Evolutionary conservation across 2,888 invertebrate genomes (phyloP).

Genomic region (Meghimatium bilineatum): DNA sequence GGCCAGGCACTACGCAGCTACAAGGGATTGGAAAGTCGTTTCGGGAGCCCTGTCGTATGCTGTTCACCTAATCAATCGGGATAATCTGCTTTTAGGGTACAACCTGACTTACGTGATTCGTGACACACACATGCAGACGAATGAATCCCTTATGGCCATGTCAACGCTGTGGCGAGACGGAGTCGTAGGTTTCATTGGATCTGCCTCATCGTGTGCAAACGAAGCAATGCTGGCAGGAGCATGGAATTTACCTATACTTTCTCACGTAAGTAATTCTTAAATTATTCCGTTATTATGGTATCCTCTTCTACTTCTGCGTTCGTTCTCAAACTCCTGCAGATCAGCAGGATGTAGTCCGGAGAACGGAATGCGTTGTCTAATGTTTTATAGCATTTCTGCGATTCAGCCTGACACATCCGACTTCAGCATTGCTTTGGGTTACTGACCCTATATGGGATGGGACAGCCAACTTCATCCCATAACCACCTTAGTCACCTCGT

Average conservation of each 20-base stretch:
- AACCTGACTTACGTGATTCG: conserved; percentile 88
- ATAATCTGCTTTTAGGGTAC: conserved; percentile 81
- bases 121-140: conserved; percentile 93
- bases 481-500: too few species aligned
- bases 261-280: conserved; percentile 88
- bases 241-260: conserved; percentile 96
- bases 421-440: too few species aligned
- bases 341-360: too few species aligned
- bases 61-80: conserved; percentile 84
- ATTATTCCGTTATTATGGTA: too few species aligned
- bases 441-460: too few species aligned
- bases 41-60: conserved; percentile 92
- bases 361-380: too few species aligned
- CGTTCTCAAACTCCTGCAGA: too few species aligned
- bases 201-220: conserved; percentile 91
- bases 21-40: conserved; percentile 78
- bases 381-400: too few species aligned
- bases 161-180: conserved; percentile 88
- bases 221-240: conserved; percentile 95
- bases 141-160: conserved; percentile 89
- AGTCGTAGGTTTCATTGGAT: conserved; percentile 92
- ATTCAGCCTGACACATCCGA: too few species aligned
- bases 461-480: too few species aligned
- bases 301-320: too few species aligned
- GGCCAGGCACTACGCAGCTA: conserved; percentile 10